Evolutionary conservation across 2,113 vertebrate genomes (phyloP), one percentile per base, ranked within the genome.

Genomic region (Glaucidium brasilianum): DNA sequence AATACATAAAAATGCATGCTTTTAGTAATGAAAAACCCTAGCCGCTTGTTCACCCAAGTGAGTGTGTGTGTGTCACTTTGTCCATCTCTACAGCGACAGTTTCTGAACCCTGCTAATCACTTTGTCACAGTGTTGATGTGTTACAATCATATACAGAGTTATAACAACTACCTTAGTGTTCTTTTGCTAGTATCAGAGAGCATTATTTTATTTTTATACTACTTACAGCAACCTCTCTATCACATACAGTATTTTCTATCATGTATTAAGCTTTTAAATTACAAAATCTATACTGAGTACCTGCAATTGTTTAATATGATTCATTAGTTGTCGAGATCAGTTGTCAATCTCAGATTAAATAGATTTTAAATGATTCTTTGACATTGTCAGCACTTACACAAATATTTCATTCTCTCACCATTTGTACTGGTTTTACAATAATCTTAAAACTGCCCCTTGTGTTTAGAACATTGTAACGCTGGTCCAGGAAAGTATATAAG

Each of bases 231-330:
- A 37, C 15, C 29, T 41, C 1, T 35, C n/a, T 21, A 47, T 43
- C 21, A 8, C 23, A 17, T 2, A 12, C 2, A 37, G 0, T 2
- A 3, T 18, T 64, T 81, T 30, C n/a, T 32, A 5, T 21, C 11
- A 8, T 1, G 0, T 53, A 6, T 20, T 15, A 13, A 81, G n/a
- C 18, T 59, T 59, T 59, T 39, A 5, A 59, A 37, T 41, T 58
- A 12, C 17, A n/a, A 47, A 73, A 68, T 34, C 25, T 53, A 5
- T 47, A 8, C 11, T 62, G 59, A 56, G 71, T 62, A 29, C 20
- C 26, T 52, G 19, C 27, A 62, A 45, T 32, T 27, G 17, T 79
- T 64, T 43, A 39, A 22, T 39, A 6, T 5, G 11, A 29, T 62
- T 58, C 58, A 15, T 68, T 35, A 21, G n/a, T 27, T 14, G 21